phyloP scores from a whole-genome alignment of 2,113 vertebrate genomes.

The Zosterops lateralis region DNA sequence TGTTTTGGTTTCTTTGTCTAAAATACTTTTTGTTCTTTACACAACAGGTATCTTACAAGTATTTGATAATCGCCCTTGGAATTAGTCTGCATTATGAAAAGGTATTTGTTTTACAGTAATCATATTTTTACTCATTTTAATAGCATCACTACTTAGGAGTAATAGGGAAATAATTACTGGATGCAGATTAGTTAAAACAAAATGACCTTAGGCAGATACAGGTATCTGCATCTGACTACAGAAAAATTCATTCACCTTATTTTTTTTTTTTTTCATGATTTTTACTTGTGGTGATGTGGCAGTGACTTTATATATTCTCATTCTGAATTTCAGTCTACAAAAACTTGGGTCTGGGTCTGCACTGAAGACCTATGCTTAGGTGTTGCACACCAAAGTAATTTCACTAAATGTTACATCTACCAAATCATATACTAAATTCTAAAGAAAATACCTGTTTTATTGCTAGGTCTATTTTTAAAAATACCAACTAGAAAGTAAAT shows the following conservation, averaged over 20 bases:
- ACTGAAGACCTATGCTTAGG: not conserved
- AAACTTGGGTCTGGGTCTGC: not conserved
- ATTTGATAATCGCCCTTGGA: constrained; percentile 93
- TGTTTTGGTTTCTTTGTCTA: not conserved
- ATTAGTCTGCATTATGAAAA: constrained; percentile 91
- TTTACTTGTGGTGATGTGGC: not conserved
- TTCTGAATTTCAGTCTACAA: not conserved
- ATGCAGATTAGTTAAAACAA: not conserved
- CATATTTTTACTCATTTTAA: not conserved
- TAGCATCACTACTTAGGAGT: not conserved
- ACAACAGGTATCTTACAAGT: constrained; percentile 90
- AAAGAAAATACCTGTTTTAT: not conserved
- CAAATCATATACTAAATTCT: not conserved
- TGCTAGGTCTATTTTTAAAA: not conserved
- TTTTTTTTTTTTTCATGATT: not conserved
- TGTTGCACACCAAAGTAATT: not conserved
- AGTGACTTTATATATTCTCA: not conserved
- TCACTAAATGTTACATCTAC: not conserved
- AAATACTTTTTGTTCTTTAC: not conserved
- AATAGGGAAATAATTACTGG: not conserved
- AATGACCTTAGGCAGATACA: not conserved
- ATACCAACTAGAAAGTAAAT: not conserved
- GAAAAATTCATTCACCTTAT: not conserved
- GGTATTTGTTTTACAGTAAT: constrained; percentile 71
- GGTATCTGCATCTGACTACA: not conserved